phyloP scores from a whole-genome alignment of 2,113 vertebrate species.

The Lethenteron camtschaticum region DNA sequence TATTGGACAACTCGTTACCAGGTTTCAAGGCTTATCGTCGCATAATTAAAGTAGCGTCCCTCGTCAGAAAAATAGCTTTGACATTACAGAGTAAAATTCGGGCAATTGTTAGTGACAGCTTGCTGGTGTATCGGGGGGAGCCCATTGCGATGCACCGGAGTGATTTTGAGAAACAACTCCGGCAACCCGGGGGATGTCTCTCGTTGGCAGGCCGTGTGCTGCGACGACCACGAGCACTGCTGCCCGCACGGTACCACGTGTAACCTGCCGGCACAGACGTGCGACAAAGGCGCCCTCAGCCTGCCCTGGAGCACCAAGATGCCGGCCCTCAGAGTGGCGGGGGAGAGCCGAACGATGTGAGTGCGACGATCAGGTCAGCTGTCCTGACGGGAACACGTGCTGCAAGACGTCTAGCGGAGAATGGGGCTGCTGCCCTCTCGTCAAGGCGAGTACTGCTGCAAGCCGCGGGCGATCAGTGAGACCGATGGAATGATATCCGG shows the following conservation, averaged over 20 bases:
- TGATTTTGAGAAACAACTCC: too few relatives aligned
- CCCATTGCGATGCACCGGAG: too few relatives aligned
- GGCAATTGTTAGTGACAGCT: too few relatives aligned
- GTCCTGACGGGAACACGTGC: conserved; percentile 26
- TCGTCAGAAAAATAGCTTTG: too few relatives aligned
- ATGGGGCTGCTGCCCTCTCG: conserved; percentile 43
- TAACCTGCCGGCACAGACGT: conserved; percentile 14
- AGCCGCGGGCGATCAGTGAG: too few relatives aligned
- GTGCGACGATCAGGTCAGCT: conserved; percentile 20
- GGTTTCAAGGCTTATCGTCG: too few relatives aligned
- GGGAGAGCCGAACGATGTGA: conserved; percentile 3
- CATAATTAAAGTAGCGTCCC: too few relatives aligned
- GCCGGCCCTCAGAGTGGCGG: conserved; percentile 9
- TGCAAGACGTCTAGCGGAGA: conserved; percentile 17
- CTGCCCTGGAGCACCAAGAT: conserved; percentile 17
- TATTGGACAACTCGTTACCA: too few relatives aligned
- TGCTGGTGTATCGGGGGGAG: too few relatives aligned
- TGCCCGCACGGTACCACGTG: conserved; percentile 28
- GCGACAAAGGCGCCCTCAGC: conserved; percentile 14
- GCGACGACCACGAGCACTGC: conserved; percentile 24
- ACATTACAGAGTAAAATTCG: too few relatives aligned
- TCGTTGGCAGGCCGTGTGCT: conserved; percentile 24
- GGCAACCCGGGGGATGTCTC: too few relatives aligned
- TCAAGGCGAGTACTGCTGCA: conserved; percentile 18
- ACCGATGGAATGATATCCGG: too few relatives aligned